A percentile compares a stretch with the other conserved stretches of the same genome.
Conservation (phyloP, 2,888 invertebrate genomes). For the Octonoba sinensis region DNA sequence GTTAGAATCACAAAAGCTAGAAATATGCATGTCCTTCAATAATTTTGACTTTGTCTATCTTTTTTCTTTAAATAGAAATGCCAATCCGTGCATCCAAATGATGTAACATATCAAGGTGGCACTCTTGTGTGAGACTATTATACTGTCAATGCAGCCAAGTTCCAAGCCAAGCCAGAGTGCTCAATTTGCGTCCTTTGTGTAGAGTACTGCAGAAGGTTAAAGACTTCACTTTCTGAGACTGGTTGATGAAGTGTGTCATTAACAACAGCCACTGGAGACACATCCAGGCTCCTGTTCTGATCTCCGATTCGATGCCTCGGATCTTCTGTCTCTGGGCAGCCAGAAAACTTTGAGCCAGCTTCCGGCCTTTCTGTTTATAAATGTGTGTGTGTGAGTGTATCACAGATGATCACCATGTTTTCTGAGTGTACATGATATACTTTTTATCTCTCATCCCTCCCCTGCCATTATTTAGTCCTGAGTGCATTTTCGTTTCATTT, state of each 20-base stretch:
- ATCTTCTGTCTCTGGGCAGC: slow-evolving; percentile 1
- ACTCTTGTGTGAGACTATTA: slow-evolving; percentile 44
- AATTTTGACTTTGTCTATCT: background rate
- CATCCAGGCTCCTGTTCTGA: background rate
- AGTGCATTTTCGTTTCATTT: slow-evolving; percentile 16
- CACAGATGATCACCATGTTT: slow-evolving; percentile 19
- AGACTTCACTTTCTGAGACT: background rate
- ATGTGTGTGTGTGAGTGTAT: slow-evolving; percentile 11
- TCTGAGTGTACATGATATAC: slow-evolving; percentile 30
- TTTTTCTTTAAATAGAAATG: slow-evolving; percentile 57
- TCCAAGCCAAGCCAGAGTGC: slow-evolving; percentile 60
- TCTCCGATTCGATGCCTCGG: slow-evolving; percentile 4
- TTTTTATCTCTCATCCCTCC: slow-evolving; percentile 40
- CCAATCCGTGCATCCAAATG: slow-evolving; percentile 63
- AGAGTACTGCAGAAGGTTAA: background rate
- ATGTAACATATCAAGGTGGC: slow-evolving; percentile 63
- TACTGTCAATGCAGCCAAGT: slow-evolving; percentile 44
- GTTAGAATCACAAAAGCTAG: no score
- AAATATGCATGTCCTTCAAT: background rate
- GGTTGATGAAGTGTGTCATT: background rate
- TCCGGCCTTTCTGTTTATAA: slow-evolving; percentile 35
- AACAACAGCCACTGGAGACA: no score
- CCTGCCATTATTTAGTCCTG: slow-evolving; percentile 47
- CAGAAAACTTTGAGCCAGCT: slow-evolving; percentile 5
- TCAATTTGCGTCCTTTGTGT: slow-evolving; percentile 55